Conservation (phyloP, 2,888 invertebrate species). For the Nymphalis urticae region DNA sequence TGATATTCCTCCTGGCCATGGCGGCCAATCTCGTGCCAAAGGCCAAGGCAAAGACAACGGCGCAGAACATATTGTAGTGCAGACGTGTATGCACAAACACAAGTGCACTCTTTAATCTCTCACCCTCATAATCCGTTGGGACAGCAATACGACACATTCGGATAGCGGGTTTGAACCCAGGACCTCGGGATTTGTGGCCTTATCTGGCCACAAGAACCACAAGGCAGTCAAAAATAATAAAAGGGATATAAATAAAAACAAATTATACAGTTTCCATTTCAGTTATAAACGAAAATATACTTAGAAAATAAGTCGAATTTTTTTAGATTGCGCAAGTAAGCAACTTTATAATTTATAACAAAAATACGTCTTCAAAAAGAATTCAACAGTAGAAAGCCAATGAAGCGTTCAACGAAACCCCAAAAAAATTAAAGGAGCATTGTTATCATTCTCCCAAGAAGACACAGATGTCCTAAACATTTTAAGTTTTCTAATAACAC, state of each 20-base stretch:
- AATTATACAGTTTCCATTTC: background rate
- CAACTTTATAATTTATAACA: slow-evolving; percentile 13
- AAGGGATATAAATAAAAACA: background rate
- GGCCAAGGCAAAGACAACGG: too few species aligned
- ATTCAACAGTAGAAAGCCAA: slow-evolving; percentile 17
- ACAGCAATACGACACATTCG: too few species aligned
- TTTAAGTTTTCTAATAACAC: slow-evolving; percentile 57
- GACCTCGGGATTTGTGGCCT: too few species aligned
- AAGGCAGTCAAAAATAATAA: too few species aligned
- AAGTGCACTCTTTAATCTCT: too few species aligned
- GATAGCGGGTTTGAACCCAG: background rate
- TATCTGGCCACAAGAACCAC: too few species aligned
- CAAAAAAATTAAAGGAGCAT: slow-evolving; percentile 36
- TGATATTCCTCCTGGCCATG: too few species aligned
- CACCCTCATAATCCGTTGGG: too few species aligned
- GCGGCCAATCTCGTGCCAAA: too few species aligned
- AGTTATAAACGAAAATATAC: background rate
- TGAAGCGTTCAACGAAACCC: slow-evolving; percentile 20
- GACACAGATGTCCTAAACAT: slow-evolving; percentile 47
- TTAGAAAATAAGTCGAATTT: background rate
- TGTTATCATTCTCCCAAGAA: slow-evolving; percentile 36
- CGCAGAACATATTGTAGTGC: too few species aligned
- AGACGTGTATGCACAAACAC: too few species aligned
- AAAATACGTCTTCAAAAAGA: slow-evolving; percentile 14
- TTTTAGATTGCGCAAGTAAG: background rate